Base-by-base conservation (phyloP, 2,888 invertebrate genomes). In the Coremacera marginata region DNA sequence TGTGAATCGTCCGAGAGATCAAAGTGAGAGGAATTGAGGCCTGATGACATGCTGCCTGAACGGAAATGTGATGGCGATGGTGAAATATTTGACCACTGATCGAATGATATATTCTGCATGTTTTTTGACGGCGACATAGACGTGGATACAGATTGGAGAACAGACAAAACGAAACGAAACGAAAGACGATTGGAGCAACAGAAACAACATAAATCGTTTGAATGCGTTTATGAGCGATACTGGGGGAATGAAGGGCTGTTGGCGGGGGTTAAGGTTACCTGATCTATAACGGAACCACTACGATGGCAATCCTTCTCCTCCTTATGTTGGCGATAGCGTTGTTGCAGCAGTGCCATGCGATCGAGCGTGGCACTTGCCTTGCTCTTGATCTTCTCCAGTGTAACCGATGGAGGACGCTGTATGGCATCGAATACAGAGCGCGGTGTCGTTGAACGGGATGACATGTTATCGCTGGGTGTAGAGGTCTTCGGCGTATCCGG, bases 271-370 rank as follows among this genome's bases (percentile, higher is more conserved):
- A 37, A 8, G 31, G 62, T 80, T 82, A 82, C 82, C 85, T 88
- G 88, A 27, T 86, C 86, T 52, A 82, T 84, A 67, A 80, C 79
- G 5, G 83, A 80, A n/a, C 82, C 81, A 22, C 81, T 82, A 51
- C 84, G 83, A 55, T 83, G 82, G 22, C 80, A 78, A 9, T 86
- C 88, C 90, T 91, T 91, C 16, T 90, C 89, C 51, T 91, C 89
- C 85, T 91, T 92, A 82, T 92, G 92, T 81, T 91, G 91, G 55
- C 91, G 90, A 82, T 92, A 92, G 62, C 92, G 89, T 83, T 92
- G 91, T 82, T 92, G 92, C 67, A 92, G 85, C 44, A 86, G 77
- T 11, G 89, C 86, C 90, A 90, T 90, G 60, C 89, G 86, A 82
- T 89, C 89, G 75, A 89, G 70, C 1, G 90, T 89, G 31, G 89